A percentile compares a stretch with the other conserved stretches of the same genome.
Conservation (phyloP, 2,797 vertebrate species). For the Anguilla megastoma region DNA sequence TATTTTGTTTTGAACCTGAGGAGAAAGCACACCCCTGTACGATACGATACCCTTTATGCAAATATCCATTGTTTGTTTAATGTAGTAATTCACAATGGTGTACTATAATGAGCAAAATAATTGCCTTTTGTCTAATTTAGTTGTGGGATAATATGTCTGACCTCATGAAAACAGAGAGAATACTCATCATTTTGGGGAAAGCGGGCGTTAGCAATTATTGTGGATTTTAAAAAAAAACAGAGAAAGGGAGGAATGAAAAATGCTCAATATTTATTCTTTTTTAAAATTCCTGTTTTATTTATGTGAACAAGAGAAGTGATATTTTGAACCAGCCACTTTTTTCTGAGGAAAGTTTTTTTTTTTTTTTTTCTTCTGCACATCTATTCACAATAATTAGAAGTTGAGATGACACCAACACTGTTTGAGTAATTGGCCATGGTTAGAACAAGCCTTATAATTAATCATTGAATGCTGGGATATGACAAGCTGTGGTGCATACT, state of each 20-base stretch:
- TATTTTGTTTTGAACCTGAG: background rate
- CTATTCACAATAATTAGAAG: slow-evolving; percentile 38
- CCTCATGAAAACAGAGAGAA: background rate
- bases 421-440: slow-evolving; percentile 39
- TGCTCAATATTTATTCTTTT: slow-evolving; percentile 10
- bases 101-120: background rate
- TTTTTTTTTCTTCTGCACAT: slow-evolving; percentile 32
- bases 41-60: background rate
- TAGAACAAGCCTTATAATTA: slow-evolving; percentile 39
- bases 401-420: slow-evolving; percentile 25
- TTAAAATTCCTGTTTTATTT: background rate
- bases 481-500: slow-evolving; percentile 6
- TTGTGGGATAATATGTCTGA: background rate
- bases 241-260: background rate
- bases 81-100: background rate
- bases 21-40: background rate
- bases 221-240: background rate
- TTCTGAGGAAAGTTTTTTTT: slow-evolving; percentile 12
- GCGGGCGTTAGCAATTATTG: background rate
- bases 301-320: slow-evolving; percentile 30
- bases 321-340: slow-evolving; percentile 23
- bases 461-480: slow-evolving; percentile 31
- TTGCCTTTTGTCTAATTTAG: background rate
- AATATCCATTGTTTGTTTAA: background rate
- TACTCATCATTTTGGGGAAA: background rate